These are phyloP conservation scores for Icerya purchasi DNA, from an alignment of 2,888 invertebrate species.

Conservation along the genomic window DNA sequence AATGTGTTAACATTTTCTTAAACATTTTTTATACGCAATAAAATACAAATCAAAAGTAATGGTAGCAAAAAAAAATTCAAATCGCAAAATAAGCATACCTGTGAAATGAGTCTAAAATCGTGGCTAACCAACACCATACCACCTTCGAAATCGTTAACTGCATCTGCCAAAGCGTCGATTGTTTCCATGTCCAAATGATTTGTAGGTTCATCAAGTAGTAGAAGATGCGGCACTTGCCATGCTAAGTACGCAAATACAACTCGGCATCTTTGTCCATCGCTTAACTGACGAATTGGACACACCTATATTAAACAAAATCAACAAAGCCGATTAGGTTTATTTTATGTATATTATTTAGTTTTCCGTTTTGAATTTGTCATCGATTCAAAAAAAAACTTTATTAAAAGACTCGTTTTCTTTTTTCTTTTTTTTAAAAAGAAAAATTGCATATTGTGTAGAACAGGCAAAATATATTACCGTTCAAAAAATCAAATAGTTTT, in stretches of 20 bases:
- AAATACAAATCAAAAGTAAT: too few relatives aligned
- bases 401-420: too few relatives aligned
- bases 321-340: too few relatives aligned
- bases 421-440: too few relatives aligned
- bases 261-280: constrained; percentile 93
- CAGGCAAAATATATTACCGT: too few relatives aligned
- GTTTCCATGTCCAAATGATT: constrained; percentile 96
- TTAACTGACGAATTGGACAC: constrained; percentile 80
- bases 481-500: too few relatives aligned
- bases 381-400: too few relatives aligned
- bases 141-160: constrained; percentile 91
- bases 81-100: constrained; percentile 39
- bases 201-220: constrained; percentile 70
- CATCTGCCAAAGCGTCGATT: constrained; percentile 92
- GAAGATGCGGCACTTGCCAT: constrained; percentile 87
- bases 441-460: too few relatives aligned
- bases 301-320: constrained; percentile 34
- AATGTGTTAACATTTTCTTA: too few relatives aligned
- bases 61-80: constrained; percentile 7
- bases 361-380: too few relatives aligned
- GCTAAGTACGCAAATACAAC: constrained; percentile 98
- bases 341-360: too few relatives aligned
- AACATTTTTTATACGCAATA: too few relatives aligned
- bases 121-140: constrained; percentile 98
- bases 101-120: constrained; percentile 97